Evolutionary conservation across 2,113 vertebrate species (phyloP).

Genomic region (Brachypteracias leptosomus): DNA sequence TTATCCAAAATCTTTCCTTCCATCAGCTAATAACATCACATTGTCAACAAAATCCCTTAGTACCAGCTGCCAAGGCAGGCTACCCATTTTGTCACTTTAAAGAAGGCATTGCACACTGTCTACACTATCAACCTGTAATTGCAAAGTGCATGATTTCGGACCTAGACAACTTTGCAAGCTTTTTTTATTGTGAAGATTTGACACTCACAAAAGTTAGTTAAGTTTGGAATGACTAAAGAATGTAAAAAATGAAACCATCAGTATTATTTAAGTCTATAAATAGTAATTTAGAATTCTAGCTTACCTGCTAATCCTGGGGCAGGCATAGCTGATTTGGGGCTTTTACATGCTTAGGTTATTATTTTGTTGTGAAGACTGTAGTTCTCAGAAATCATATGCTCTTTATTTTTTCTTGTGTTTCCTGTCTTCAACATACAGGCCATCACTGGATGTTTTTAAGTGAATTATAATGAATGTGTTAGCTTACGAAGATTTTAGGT

Average conservation of each 20-base stretch:
- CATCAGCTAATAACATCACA: neutral
- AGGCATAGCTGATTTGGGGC: neutral
- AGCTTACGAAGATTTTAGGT: conserved; percentile 16
- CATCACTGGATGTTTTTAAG: neutral
- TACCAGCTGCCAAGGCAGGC: neutral
- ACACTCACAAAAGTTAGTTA: neutral
- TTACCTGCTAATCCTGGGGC: neutral
- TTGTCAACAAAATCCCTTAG: neutral
- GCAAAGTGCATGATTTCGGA: neutral
- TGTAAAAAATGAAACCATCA: neutral
- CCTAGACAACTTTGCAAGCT: neutral
- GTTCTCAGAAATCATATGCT: neutral
- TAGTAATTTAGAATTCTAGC: neutral
- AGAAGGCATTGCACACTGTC: neutral
- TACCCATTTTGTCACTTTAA: neutral
- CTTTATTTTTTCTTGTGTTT: neutral
- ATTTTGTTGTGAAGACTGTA: neutral
- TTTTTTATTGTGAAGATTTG: neutral
- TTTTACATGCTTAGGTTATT: neutral
- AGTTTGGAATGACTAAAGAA: neutral
- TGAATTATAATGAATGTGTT: conserved; percentile 20
- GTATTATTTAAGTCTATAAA: conserved; percentile 19
- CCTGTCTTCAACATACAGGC: neutral
- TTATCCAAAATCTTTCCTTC: neutral
- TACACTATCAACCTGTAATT: neutral